A percentile compares a stretch with the other conserved stretches of the same genome.
Evolutionary conservation across 2,113 vertebrate species (phyloP).

Genomic region (Suncus etruscus): DNA sequence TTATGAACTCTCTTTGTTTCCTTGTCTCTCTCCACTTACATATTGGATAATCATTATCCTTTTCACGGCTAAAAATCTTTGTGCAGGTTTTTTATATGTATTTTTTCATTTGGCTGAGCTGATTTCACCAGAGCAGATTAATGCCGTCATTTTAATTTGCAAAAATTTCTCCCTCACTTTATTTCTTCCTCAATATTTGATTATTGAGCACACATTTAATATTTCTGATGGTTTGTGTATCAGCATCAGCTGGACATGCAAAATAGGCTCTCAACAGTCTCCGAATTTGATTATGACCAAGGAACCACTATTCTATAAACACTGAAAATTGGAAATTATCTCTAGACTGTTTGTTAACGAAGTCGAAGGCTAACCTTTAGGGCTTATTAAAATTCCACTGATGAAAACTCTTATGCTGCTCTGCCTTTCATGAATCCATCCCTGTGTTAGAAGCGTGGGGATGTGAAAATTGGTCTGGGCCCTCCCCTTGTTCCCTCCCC

Average conservation of each 20-base stretch:
- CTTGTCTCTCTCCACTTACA: slow-evolving; percentile 51
- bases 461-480: slow-evolving; percentile 26
- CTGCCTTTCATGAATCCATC: slow-evolving; percentile 21
- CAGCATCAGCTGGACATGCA: slow-evolving; percentile 58
- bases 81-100: slow-evolving; percentile 50
- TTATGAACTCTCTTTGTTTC: slow-evolving; percentile 42
- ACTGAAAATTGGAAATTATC: slow-evolving; percentile 67
- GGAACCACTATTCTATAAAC: slow-evolving; percentile 43
- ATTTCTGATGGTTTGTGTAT: slow-evolving; percentile 63
- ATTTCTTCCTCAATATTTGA: slow-evolving; percentile 65
- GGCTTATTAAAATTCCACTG: slow-evolving; percentile 77
- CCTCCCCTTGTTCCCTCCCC: slow-evolving; percentile 60
- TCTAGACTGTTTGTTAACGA: slow-evolving; percentile 74
- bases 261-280: slow-evolving; percentile 39
- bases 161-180: slow-evolving; percentile 68
- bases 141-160: slow-evolving; percentile 73
- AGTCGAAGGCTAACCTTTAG: slow-evolving; percentile 80
- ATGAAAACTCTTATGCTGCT: neutral
- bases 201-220: slow-evolving; percentile 39
- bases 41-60: slow-evolving; percentile 41
- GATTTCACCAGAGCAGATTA: slow-evolving; percentile 72
- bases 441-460: slow-evolving; percentile 36
- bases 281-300: slow-evolving; percentile 50
- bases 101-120: slow-evolving; percentile 76
- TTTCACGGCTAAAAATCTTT: slow-evolving; percentile 67